These are phyloP conservation scores for Hafferia zeledoni DNA, from an alignment of 2,797 vertebrate species.

Conservation along the genomic window DNA sequence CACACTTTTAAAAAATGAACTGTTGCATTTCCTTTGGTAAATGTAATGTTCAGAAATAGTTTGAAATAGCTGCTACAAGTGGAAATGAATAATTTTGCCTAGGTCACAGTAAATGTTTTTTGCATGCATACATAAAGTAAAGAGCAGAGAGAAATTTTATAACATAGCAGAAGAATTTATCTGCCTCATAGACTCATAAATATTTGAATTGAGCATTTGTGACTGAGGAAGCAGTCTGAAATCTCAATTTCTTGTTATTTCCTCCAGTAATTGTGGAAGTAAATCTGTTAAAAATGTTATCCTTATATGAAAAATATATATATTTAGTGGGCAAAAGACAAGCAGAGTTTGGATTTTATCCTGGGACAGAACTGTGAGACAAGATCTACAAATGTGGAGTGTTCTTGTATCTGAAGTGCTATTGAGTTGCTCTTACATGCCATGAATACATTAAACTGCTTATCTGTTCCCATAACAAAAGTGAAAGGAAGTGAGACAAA, in stretches of 20 bases:
- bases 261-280: background rate
- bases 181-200: constrained; percentile 40
- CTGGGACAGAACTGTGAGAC: background rate
- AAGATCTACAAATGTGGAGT: background rate
- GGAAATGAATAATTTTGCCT: constrained; percentile 60
- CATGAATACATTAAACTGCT: background rate
- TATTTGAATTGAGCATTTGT: constrained; percentile 59
- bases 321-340: background rate
- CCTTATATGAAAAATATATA: background rate
- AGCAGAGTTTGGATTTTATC: background rate
- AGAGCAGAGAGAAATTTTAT: constrained; percentile 1
- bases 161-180: constrained; percentile 54
- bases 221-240: background rate
- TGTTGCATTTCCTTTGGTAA: constrained; percentile 51
- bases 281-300: background rate
- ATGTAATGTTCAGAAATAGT: constrained; percentile 2
- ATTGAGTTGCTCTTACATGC: background rate
- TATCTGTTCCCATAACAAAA: background rate
- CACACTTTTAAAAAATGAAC: background rate
- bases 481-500: background rate
- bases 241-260: background rate
- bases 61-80: constrained; percentile 61
- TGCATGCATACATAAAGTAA: constrained; percentile 31
- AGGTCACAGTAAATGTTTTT: constrained; percentile 49
- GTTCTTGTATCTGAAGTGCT: background rate